Conservation (phyloP, 2,888 invertebrate species). For the Rhodophaea formosa region DNA sequence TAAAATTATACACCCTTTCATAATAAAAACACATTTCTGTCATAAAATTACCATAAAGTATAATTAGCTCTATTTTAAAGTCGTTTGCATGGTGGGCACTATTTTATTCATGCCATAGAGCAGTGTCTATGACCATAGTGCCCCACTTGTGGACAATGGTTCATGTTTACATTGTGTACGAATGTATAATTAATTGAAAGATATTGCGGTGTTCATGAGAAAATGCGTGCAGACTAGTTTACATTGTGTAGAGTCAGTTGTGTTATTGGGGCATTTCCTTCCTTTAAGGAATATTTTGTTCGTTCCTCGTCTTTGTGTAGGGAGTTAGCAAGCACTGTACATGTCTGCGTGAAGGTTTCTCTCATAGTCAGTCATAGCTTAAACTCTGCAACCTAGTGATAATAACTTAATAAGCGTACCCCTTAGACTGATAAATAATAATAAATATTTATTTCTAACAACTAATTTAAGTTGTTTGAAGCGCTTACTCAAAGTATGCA, state of each 20-base stretch:
- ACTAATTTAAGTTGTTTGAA: no score
- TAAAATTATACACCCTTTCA: constrained; percentile 64
- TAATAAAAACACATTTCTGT: constrained; percentile 50
- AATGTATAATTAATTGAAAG: constrained; percentile 78
- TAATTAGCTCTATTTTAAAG: constrained; percentile 74
- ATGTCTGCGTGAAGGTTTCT: no score
- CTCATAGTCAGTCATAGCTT: no score
- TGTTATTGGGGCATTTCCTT: constrained; percentile 14
- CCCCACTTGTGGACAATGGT: constrained; percentile 47
- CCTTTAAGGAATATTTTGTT: neutral
- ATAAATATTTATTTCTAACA: no score
- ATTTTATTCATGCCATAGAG: constrained; percentile 54
- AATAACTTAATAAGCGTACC: no score
- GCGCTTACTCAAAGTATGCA: no score
- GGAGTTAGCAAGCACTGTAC: no score
- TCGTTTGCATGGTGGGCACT: constrained; percentile 71
- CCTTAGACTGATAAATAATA: no score
- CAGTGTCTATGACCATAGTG: constrained; percentile 27
- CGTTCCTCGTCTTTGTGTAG: no score
- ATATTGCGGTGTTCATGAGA: constrained; percentile 72
- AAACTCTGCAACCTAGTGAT: no score
- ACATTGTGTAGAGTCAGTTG: constrained; percentile 40
- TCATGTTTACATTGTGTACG: constrained; percentile 74
- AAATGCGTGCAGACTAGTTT: constrained; percentile 56
- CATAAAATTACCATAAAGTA: constrained; percentile 74